These are phyloP conservation scores for Cottoperca gobio DNA, from an alignment of 2,797 vertebrate genomes.

Conservation along the genomic window DNA sequence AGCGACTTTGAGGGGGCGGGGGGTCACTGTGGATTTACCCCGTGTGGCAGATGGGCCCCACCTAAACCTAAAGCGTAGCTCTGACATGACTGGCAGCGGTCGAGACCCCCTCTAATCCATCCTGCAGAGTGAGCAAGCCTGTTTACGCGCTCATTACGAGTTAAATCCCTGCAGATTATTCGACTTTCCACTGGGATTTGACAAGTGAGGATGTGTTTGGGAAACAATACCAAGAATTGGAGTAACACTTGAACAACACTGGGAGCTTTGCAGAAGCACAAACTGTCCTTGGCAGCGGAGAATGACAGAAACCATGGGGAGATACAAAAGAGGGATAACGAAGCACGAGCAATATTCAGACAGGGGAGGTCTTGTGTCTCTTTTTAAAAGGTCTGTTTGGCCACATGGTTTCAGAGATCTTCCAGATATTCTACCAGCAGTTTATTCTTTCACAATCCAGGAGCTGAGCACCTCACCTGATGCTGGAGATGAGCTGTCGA, in stretches of 20 bases:
- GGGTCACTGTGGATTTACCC: conserved; percentile 54
- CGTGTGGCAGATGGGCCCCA: conserved; percentile 71
- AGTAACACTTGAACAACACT: background rate
- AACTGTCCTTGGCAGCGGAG: background rate
- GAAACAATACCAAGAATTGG: background rate
- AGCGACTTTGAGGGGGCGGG: conserved; percentile 28
- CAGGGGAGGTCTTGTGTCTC: background rate
- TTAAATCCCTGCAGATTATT: conserved; percentile 64
- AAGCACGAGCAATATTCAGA: background rate
- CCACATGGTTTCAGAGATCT: background rate
- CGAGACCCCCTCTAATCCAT: conserved; percentile 54
- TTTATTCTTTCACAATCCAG: background rate
- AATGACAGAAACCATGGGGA: conserved; percentile 1
- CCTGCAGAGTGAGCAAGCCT: conserved; percentile 47
- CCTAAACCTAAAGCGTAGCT: conserved; percentile 47
- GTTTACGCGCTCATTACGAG: conserved; percentile 41
- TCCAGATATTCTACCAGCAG: background rate
- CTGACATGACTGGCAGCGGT: conserved; percentile 24
- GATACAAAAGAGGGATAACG: background rate
- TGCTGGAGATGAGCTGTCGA: conserved; percentile 90
- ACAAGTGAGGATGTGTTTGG: background rate
- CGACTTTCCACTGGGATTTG: conserved; percentile 40
- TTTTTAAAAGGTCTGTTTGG: no score
- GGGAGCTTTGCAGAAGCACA: background rate
- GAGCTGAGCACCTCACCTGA: conserved; percentile 89